These are phyloP conservation scores for Threskiornis aethiopicus DNA, from an alignment of 2,797 vertebrate species.

Conservation along the genomic window DNA sequence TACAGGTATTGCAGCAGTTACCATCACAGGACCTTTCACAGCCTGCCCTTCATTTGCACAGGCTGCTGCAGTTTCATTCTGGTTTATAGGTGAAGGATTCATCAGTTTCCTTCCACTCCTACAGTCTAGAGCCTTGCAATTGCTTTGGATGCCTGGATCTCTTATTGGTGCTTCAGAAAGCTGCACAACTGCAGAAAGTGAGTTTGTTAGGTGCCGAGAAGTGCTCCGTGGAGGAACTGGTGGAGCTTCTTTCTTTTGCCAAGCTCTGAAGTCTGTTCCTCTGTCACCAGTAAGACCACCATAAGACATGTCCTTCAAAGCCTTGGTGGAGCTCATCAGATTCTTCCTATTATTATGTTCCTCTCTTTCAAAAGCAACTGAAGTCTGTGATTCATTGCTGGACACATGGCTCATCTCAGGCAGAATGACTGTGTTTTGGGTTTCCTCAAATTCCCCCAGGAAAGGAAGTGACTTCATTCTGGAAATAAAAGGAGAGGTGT, in stretches of 20 bases:
- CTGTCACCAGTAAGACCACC: slow-evolving; percentile 54
- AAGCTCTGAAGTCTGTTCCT: slow-evolving; percentile 50
- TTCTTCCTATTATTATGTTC: slow-evolving; percentile 79
- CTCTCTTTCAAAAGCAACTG: slow-evolving; percentile 76
- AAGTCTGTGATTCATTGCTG: slow-evolving; percentile 68
- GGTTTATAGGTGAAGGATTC: slow-evolving; percentile 77
- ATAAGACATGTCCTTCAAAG: slow-evolving; percentile 30
- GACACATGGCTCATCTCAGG: slow-evolving; percentile 27
- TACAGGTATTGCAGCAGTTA: slow-evolving; percentile 64
- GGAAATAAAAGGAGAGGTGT: slow-evolving; percentile 18
- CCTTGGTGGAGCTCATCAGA: slow-evolving; percentile 47
- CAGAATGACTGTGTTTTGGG: slow-evolving; percentile 50
- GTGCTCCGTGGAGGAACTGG: slow-evolving; percentile 89
- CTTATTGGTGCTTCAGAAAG: slow-evolving; percentile 72
- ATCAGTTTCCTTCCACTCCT: slow-evolving; percentile 72
- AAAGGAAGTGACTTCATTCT: slow-evolving; percentile 78
- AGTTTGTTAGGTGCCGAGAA: slow-evolving; percentile 84
- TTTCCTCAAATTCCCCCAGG: slow-evolving; percentile 69
- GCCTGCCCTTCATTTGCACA: slow-evolving; percentile 80
- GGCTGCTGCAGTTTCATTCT: slow-evolving; percentile 72
- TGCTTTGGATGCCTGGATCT: slow-evolving; percentile 65
- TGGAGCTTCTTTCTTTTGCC: slow-evolving; percentile 76
- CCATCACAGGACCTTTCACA: slow-evolving; percentile 64
- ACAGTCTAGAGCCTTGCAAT: slow-evolving; percentile 56
- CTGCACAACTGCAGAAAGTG: slow-evolving; percentile 68